phyloP scores from a whole-genome alignment of 2,888 invertebrate species.

The Creontiades dilutus region DNA sequence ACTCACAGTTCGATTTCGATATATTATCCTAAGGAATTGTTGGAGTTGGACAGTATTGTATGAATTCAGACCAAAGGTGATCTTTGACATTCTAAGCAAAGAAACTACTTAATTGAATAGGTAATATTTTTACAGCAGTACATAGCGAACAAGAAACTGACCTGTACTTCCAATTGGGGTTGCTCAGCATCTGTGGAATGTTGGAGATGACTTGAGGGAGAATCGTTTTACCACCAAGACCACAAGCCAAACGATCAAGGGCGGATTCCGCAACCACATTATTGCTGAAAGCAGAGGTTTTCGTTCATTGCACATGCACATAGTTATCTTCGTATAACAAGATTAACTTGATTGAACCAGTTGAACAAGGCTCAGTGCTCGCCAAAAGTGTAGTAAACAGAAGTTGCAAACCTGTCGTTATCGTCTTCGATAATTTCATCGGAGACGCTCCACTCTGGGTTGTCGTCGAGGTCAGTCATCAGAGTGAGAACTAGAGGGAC shows the following conservation, averaged over 20 bases:
- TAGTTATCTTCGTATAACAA: too few species aligned
- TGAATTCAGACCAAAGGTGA: too few species aligned
- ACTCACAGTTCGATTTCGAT: too few species aligned
- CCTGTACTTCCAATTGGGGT: constrained; percentile 90
- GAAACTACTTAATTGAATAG: too few species aligned
- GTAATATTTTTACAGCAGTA: too few species aligned
- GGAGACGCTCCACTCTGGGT: constrained; percentile 91
- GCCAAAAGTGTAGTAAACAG: too few species aligned
- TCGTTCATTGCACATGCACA: background rate
- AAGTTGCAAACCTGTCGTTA: constrained; percentile 84
- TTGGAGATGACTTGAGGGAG: constrained; percentile 91
- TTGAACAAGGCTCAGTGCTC: too few species aligned
- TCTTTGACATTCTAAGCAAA: too few species aligned
- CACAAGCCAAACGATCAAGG: constrained; percentile 97
- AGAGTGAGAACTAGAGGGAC: constrained; percentile 93
- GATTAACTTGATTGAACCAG: too few species aligned
- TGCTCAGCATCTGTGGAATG: constrained; percentile 92
- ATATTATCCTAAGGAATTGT: too few species aligned
- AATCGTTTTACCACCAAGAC: constrained; percentile 95
- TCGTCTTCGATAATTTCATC: constrained; percentile 95
- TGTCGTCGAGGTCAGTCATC: constrained; percentile 97
- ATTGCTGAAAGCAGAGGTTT: constrained; percentile 82
- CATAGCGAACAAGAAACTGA: constrained; percentile 73
- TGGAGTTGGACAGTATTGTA: too few species aligned
- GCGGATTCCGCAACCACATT: constrained; percentile 97